Conservation (phyloP, 1,140 invertebrate species). For the Ceratina calcarata region DNA sequence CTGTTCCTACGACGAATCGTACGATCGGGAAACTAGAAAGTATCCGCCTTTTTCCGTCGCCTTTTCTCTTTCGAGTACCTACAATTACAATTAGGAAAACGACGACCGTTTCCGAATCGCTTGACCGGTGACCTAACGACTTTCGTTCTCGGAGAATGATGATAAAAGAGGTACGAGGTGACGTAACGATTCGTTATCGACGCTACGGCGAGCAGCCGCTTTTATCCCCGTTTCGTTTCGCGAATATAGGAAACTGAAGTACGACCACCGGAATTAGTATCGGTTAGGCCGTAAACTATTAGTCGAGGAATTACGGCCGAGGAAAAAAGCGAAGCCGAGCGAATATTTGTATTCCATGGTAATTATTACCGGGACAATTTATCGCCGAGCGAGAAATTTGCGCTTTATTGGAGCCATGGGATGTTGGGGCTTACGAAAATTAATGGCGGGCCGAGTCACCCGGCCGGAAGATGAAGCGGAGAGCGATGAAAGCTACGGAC, state of each 20-base stretch:
- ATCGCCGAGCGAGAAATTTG: slow-evolving; percentile 29
- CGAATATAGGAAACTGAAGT: no score
- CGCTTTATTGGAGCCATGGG: slow-evolving; percentile 25
- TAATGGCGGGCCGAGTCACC: slow-evolving; percentile 41
- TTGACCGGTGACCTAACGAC: no score
- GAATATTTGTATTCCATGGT: background rate
- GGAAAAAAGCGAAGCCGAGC: background rate
- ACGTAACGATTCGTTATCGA: no score
- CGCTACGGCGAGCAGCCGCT: no score
- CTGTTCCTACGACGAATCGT: background rate
- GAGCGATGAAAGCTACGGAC: slow-evolving; percentile 2
- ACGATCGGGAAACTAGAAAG: no score
- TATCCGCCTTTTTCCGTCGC: no score
- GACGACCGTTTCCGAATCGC: background rate
- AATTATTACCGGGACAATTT: slow-evolving; percentile 25
- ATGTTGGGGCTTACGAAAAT: slow-evolving; percentile 35
- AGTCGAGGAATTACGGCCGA: no score
- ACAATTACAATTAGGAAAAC: background rate
- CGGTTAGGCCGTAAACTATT: no score
- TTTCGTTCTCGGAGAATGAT: no score
- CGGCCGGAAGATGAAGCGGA: slow-evolving; percentile 19
- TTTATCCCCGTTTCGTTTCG: no score
- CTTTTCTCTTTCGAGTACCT: background rate
- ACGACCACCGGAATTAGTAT: no score
- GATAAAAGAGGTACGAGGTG: no score